Base-by-base conservation (phyloP, 2,113 vertebrate species). In the Perognathus longimembris region DNA sequence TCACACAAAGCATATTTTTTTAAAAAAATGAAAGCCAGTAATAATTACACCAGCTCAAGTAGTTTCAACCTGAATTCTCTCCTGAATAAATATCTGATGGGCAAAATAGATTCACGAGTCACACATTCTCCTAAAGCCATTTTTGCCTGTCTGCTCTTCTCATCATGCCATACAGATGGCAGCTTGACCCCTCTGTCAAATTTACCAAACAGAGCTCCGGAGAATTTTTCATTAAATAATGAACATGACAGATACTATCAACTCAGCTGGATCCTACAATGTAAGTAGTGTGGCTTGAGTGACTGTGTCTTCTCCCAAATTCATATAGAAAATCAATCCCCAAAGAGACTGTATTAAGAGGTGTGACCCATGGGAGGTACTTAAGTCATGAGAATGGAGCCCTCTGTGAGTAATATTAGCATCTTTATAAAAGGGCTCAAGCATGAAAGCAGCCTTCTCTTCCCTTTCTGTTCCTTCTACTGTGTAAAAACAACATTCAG, bases 181-280 rank as follows among this genome's bases (percentile, higher is more conserved):
- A 81, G 66, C 3, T 7, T 84, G 64, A 88, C 11, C 24, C 1
- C 32, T 70, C 70, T 30, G 54, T 77, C 45, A 66, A 91, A 89
- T 34, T 80, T 80, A 94, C 38, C 59, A 36, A 73, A 92, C 6
- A 54, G 78, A 83, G 6, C 26, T 69, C 34, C 42, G 76, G 57
- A 38, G 94, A 87, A 61, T 14, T 40, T 88, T 88, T 57, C 21
- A 84, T 73, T 76, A 86, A 80, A 67, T 45, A 84, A 84, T 14
- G 10, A 94, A 69, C 34, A 50, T 45, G 77, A 77, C n/a, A 85
- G 30, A 50, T 70, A 64, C 24, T 30, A 69, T 17, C 17, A 11
- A 61, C 64, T 91, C 38, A 36, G 50, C 36, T 77, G 79, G 14
- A 91, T 54, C 24, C 93, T 74, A 85, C 3, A 81, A 79, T 30